These are phyloP conservation scores for Trissoscelio sp. DNA, from an alignment of 2,888 invertebrate genomes.

Conservation along the genomic window DNA sequence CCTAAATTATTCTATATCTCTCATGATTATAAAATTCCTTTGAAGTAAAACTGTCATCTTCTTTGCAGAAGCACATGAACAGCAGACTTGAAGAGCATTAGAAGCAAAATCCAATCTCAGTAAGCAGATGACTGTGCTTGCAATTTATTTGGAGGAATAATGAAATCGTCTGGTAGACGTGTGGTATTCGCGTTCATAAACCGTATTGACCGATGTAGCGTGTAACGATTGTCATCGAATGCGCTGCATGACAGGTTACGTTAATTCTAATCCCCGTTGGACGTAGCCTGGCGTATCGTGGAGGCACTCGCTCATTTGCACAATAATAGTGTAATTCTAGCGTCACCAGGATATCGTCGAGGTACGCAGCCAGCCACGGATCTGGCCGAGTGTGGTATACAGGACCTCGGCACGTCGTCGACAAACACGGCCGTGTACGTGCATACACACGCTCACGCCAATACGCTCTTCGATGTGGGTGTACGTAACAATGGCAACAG, in stretches of 20 bases:
- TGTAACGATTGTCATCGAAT: slow-evolving; percentile 67
- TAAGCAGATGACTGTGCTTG: slow-evolving; percentile 1
- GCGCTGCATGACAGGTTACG: slow-evolving; percentile 66
- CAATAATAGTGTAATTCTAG: slow-evolving; percentile 80
- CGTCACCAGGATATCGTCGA: slow-evolving; percentile 67
- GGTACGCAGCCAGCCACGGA: slow-evolving; percentile 50
- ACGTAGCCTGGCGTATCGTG: slow-evolving; percentile 75
- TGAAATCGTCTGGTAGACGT: slow-evolving; percentile 58
- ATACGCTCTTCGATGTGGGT: slow-evolving; percentile 31
- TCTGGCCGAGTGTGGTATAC: slow-evolving; percentile 49
- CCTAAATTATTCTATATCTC: no score
- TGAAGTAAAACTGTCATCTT: no score
- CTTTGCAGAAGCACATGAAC: no score
- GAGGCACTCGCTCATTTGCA: slow-evolving; percentile 78
- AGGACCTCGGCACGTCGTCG: slow-evolving; percentile 51
- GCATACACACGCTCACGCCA: slow-evolving; percentile 29
- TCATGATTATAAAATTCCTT: no score
- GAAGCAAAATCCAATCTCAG: slow-evolving; percentile 2
- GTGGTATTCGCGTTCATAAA: slow-evolving; percentile 61
- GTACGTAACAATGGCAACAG: slow-evolving; percentile 59
- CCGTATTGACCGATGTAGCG: slow-evolving; percentile 63
- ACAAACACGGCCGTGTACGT: slow-evolving; percentile 62
- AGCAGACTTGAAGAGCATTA: neutral
- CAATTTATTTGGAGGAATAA: slow-evolving; percentile 39
- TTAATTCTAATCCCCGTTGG: slow-evolving; percentile 70